Percentiles rank a stretch among this genome's conserved stretches.
These are phyloP conservation scores for Hemicentrotus pulcherrimus DNA, from an alignment of 35 echinoderm and acorn worm genomes.

Conservation along the genomic window DNA sequence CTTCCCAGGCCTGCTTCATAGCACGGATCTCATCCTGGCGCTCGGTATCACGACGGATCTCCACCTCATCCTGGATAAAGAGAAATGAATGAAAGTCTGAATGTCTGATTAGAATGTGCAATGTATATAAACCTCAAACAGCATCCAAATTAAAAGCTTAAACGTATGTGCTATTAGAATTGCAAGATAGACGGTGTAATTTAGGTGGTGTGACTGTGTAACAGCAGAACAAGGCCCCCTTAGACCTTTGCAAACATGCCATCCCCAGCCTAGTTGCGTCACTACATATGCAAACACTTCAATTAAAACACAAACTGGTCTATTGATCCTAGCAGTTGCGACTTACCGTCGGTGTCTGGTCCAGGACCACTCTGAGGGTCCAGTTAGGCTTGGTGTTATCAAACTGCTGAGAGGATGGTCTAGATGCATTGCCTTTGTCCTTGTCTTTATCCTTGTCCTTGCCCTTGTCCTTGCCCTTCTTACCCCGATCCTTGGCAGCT, in stretches of 20 bases:
- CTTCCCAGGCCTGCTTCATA: slow-evolving; percentile 98
- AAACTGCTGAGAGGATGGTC: slow-evolving; percentile 98
- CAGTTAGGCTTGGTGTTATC: slow-evolving; percentile 92
- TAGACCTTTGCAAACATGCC: too few relatives aligned
- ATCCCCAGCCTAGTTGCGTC: too few relatives aligned
- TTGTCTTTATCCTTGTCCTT: slow-evolving; percentile 95
- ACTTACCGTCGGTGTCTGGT: slow-evolving; percentile 96
- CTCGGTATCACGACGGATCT: slow-evolving; percentile 95
- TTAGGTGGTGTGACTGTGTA: too few relatives aligned
- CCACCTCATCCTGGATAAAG: slow-evolving; percentile 83
- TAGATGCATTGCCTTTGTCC: slow-evolving; percentile 81
- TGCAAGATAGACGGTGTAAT: too few relatives aligned
- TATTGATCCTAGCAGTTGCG: background rate
- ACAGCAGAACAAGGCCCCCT: too few relatives aligned
- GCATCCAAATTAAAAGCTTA: too few relatives aligned
- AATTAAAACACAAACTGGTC: too few relatives aligned
- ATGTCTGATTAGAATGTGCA: too few relatives aligned
- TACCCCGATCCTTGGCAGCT: slow-evolving; percentile 62
- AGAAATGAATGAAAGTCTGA: too few relatives aligned
- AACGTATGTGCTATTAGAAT: too few relatives aligned
- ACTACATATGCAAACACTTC: too few relatives aligned
- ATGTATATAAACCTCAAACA: too few relatives aligned
- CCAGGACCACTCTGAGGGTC: slow-evolving; percentile 88
- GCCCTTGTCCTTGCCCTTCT: slow-evolving; percentile 80
- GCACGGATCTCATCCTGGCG: slow-evolving; percentile 96